Base-by-base conservation (phyloP, 2,888 invertebrate genomes). In the Atrina japonica region DNA sequence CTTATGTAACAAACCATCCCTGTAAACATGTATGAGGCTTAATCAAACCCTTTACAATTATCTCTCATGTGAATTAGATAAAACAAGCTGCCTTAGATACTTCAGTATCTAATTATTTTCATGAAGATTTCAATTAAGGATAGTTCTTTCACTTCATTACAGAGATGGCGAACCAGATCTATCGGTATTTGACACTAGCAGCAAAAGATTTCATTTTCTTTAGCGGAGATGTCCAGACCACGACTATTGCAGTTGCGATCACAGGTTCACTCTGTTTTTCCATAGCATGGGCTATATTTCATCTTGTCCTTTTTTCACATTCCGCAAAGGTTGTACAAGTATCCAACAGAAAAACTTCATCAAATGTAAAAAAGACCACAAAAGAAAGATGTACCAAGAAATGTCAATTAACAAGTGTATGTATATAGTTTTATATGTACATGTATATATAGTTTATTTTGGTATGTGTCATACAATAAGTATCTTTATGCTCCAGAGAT, bases 211-310 rank as follows among this genome's bases (percentile, higher is more conserved):
- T 84, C 40, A 82, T 85, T 70, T 85, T 85, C 83, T 83, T 82
- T 73, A 82, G 83, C 47, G 76, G 81, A 5, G 83, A 85, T 75
- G 83, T 85, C 2, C 82, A 85, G 70, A 83, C 85, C 1, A 85
- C 85, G 9, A 81, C 85, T 0, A 82, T 85, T 30, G 85, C 85
- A n/a, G 75, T 85, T 45, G 85, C 85, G 3, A 82, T 85, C 41
- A 81, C 83, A 7, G 78, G 85, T 53, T 85, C 85, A 21, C 75
- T 85, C 7, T 85, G 83, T 56, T 83, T 78, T 61, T 82, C 83
- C n/a, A 76, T 85, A 35, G 75, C 82, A 11, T 79, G 77, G 49
- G 81, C 81, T 18, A 72, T 84, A 11, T 75, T 79, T 16, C 80
- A 83, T 60, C 58, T 84, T 5, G 58, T 83, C 29, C 35, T 35